Conservation (phyloP, 2,113 vertebrate species). For the Microcebus jonahi region DNA sequence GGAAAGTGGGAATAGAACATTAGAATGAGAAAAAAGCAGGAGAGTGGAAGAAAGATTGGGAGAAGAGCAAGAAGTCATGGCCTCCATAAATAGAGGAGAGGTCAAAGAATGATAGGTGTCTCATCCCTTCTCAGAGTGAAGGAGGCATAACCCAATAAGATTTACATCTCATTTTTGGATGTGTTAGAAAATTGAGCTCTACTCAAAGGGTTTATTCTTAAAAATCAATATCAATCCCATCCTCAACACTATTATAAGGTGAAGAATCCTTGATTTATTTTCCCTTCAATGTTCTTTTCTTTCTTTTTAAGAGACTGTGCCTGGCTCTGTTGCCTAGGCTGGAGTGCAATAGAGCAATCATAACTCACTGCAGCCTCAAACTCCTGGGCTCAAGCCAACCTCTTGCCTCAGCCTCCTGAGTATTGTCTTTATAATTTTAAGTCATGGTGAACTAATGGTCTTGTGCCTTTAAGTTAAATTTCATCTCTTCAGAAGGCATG, state of each 20-base stretch:
- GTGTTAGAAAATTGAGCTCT: constrained; percentile 15
- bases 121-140: not conserved
- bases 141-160: not conserved
- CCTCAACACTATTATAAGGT: not conserved
- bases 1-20: not conserved
- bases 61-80: not conserved
- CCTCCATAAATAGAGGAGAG: not conserved
- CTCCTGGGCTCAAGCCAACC: too few relatives aligned
- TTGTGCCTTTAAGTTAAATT: not conserved
- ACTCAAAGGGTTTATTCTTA: not conserved
- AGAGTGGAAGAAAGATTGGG: not conserved
- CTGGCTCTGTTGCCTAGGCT: too few relatives aligned
- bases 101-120: not conserved
- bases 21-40: not conserved
- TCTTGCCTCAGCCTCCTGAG: too few relatives aligned
- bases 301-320: too few relatives aligned
- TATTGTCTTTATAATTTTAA: constrained; percentile 4
- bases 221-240: not conserved
- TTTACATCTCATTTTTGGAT: constrained; percentile 5
- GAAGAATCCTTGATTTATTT: not conserved
- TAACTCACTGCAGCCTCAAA: too few relatives aligned
- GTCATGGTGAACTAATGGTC: not conserved
- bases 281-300: not conserved
- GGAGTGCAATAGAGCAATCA: too few relatives aligned
- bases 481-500: not conserved